phyloP scores from a whole-genome alignment of 2,113 vertebrate genomes.

The Larimichthys crocea region DNA sequence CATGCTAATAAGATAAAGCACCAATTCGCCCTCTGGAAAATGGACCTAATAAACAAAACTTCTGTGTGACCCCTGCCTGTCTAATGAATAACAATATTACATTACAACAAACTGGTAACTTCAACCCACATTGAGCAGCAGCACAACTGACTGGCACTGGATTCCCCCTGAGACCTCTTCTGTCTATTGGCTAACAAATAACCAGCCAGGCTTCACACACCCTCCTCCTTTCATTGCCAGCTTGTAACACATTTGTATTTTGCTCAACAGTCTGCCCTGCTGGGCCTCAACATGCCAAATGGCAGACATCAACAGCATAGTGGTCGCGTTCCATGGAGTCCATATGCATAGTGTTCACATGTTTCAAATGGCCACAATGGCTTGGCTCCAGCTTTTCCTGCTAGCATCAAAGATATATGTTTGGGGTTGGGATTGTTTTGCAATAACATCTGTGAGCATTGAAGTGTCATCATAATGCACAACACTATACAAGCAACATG shows the following conservation, averaged over 20 bases:
- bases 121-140: not conserved
- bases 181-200: conserved; percentile 30
- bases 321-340: conserved; percentile 52
- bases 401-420: conserved; percentile 29
- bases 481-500: conserved; percentile 18
- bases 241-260: conserved; percentile 48
- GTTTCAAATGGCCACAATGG: conserved; percentile 15
- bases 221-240: conserved; percentile 21
- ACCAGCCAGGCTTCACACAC: conserved; percentile 2
- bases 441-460: conserved; percentile 40
- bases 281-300: conserved; percentile 57
- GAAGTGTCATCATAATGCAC: conserved; percentile 52
- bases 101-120: conserved; percentile 15
- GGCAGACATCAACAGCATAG: conserved; percentile 29
- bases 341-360: conserved; percentile 56
- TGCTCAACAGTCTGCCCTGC: conserved; percentile 58
- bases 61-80: not conserved
- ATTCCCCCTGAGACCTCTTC: conserved; percentile 2
- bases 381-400: conserved; percentile 12
- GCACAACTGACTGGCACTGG: conserved; percentile 27
- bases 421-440: conserved; percentile 15
- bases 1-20: conserved; percentile 22
- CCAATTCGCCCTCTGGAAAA: conserved; percentile 18
- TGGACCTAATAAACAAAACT: conserved; percentile 8
- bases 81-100: conserved; percentile 19